Base-by-base conservation (phyloP, 2,888 invertebrate species). In the Pristionchus fissidentatus region DNA sequence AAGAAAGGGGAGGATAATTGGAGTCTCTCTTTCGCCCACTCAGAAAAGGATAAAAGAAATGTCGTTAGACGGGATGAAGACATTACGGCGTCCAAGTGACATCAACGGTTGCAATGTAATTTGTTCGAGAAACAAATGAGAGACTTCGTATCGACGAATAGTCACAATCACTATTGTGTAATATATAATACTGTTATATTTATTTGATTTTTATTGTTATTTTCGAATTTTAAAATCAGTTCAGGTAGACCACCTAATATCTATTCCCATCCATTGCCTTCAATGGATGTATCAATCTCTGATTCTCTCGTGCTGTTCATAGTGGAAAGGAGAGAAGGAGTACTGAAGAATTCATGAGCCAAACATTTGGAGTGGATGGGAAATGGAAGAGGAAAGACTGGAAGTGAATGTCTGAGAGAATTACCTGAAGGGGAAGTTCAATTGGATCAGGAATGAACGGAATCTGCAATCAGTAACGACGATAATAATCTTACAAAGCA, bases 301-400 rank as follows among this genome's bases (percentile, higher is more conserved):
- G 70, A 70, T 70, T 70, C 70, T 70, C 7, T 70, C 70, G 70
- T 70, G 70, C 38, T 70, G 22, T 35, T 38, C 35, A 19, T 22
- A 22, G 38, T 38, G 35, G 62, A 66, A 66, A 19, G 5, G n/a
- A 70, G 43, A 43, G 38, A 41, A 70, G 70, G 70, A 70, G 70
- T n/a, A 41, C 22, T 70, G 70, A 70, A 70, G 70, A 41, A 70
- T 70, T 70, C 70, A 70, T 70, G 70, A 70, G n/a, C 3, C n/a
- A n/a, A n/a, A n/a, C n/a, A n/a, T n/a, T 7, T 41, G n/a, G 70
- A 41, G 41, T 41, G 70, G 41, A 41, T 15, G n/a, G 70, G n/a
- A n/a, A n/a, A n/a, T n/a, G n/a, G n/a, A n/a, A 70, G 41, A 26
- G 70, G 70, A 13, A n/a, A 43, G 70, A 43, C 43, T 70, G 70